These are phyloP conservation scores for Synodontis membranacea DNA, from an alignment of 2,113 vertebrate species.

Conservation along the genomic window DNA sequence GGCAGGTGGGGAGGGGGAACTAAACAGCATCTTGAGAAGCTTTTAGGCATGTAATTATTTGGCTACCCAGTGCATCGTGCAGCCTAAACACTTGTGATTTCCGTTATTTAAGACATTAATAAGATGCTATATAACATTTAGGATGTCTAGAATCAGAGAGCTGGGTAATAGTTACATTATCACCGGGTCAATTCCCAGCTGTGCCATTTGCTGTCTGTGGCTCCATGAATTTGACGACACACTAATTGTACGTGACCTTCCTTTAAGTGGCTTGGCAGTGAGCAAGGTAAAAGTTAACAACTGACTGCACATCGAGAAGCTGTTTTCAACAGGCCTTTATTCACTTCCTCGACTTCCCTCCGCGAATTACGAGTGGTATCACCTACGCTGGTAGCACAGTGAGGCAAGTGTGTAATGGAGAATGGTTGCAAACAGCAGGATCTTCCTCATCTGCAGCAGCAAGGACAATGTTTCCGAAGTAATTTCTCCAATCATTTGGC, in stretches of 20 bases:
- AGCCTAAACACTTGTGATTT: background rate
- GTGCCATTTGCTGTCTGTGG: background rate
- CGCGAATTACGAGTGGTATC: background rate
- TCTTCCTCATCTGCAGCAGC: background rate
- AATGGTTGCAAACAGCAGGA: background rate
- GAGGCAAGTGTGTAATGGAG: background rate
- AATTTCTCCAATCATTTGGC: background rate
- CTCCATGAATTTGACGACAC: background rate
- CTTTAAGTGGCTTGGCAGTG: background rate
- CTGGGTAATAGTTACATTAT: background rate
- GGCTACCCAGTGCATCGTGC: background rate
- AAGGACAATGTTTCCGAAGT: background rate
- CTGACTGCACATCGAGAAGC: background rate
- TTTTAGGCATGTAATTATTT: constrained; percentile 1
- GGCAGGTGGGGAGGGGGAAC: constrained; percentile 20
- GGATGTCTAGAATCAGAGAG: background rate
- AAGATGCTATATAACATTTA: background rate
- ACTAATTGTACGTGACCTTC: background rate
- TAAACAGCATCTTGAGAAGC: constrained; percentile 3
- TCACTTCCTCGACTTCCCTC: background rate
- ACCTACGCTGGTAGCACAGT: background rate
- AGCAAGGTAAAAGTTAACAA: background rate
- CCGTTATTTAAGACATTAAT: background rate
- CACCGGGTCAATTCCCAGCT: background rate
- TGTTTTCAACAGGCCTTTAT: background rate